Evolutionary conservation across 1,140 invertebrate species (phyloP), one percentile per base, ranked within the genome.

Genomic region (Trichonephila clavata): DNA sequence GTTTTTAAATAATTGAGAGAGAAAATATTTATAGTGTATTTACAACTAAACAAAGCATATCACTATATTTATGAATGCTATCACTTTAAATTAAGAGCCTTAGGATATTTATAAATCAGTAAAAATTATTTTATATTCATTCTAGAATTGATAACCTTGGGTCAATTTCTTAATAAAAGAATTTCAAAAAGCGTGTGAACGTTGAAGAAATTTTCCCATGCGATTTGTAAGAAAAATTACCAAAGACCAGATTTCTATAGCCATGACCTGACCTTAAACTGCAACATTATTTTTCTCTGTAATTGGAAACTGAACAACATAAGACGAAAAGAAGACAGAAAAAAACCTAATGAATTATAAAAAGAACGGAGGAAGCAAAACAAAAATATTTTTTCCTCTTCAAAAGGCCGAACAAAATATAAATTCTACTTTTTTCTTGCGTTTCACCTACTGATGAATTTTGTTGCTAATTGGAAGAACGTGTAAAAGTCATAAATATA

Each of bases 401-500:
- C 27, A 60, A 60, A 86, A 92, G 84, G 63, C 63, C 43, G 68
- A 93, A 63, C 20, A 81, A 93, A 87, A 88, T 88, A 80, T 81
- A 81, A 63, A 93, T 87, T 87, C 59, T 16, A 43, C 20, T 87
- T 93, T 93, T 90, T 86, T 86, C 27, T 71, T 39, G 63, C 57
- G 18, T 88, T 80, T 87, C 92, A 88, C 68, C 43, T 77, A 77
- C 92, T 93, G 92, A 93, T 93, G 86, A 93, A 80, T 93, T 93
- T 93, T 87, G 65, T 80, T 93, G 81, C 92, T 93, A 93, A 93
- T 93, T 93, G 92, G 92, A 88, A 87, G 83, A 93, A 93, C 92
- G 92, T 93, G 92, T 93, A 93, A 93, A 93, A 93, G 84, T 88
- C 68, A 93, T 93, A 93, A 93, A 93, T 93, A 87, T 80, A 92